Conservation (phyloP, 1,140 invertebrate genomes). For the Epicauta chinensis region DNA sequence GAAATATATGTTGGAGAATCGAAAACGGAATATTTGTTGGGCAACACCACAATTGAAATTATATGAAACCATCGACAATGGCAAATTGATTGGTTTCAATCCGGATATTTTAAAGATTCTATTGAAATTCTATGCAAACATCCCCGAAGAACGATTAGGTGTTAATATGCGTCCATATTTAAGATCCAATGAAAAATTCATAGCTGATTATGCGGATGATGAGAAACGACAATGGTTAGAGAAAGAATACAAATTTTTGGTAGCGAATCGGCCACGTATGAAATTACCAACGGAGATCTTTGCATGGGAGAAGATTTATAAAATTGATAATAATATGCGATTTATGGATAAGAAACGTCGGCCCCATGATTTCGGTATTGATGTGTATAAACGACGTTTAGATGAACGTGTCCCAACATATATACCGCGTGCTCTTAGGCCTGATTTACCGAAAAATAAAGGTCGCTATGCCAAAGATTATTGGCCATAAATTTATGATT, state of each 20-base stretch:
- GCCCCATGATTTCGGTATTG: constrained; percentile 57
- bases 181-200: constrained; percentile 48
- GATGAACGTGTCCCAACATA: constrained; percentile 60
- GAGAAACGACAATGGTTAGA: constrained; percentile 64
- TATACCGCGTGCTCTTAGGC: constrained; percentile 56
- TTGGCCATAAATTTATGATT: constrained; percentile 30
- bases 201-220: constrained; percentile 60
- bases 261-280: constrained; percentile 57
- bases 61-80: constrained; percentile 66
- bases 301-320: constrained; percentile 72
- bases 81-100: constrained; percentile 72
- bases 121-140: constrained; percentile 68
- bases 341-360: constrained; percentile 58
- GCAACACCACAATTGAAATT: constrained; percentile 63
- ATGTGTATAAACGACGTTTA: constrained; percentile 52
- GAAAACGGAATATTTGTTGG: constrained; percentile 74
- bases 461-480: constrained; percentile 38
- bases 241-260: constrained; percentile 58
- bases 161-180: constrained; percentile 71
- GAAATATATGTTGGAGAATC: constrained; percentile 56
- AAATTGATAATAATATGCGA: constrained; percentile 59
- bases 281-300: constrained; percentile 59
- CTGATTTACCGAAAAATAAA: constrained; percentile 49
- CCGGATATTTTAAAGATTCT: constrained; percentile 69
- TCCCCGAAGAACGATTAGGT: constrained; percentile 53